These are phyloP conservation scores for Platypus cylindrus DNA, from an alignment of 2,888 invertebrate species.

Conservation along the genomic window DNA sequence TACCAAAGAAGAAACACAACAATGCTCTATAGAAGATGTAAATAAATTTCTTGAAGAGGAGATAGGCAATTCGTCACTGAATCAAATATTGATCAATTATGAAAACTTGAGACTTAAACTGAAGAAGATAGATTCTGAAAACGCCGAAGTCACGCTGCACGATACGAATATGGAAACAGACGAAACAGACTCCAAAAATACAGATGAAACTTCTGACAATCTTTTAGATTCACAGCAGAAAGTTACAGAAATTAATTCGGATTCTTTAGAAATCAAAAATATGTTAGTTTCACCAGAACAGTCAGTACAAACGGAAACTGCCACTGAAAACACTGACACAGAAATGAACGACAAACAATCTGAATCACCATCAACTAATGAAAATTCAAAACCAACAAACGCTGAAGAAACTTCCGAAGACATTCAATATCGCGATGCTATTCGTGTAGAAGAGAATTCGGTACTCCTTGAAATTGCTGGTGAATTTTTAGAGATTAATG, in stretches of 20 bases:
- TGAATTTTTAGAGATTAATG: conserved; percentile 25
- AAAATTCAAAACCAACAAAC: neutral
- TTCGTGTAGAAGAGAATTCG: conserved; percentile 22
- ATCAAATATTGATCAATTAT: conserved; percentile 7
- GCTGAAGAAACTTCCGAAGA: neutral
- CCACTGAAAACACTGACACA: neutral
- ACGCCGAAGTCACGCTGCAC: too few relatives aligned
- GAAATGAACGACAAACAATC: too few relatives aligned
- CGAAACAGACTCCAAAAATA: too few relatives aligned
- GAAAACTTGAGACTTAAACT: too few relatives aligned
- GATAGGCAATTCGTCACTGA: conserved; percentile 13
- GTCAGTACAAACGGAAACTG: neutral
- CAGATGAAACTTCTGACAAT: too few relatives aligned
- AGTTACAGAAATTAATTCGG: too few relatives aligned
- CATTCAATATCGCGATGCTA: conserved; percentile 18
- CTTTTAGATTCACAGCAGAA: too few relatives aligned
- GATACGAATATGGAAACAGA: too few relatives aligned
- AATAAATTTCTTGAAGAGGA: conserved; percentile 18
- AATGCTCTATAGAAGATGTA: neutral
- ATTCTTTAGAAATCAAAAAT: neutral
- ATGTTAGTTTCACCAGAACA: neutral
- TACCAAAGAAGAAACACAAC: conserved; percentile 6
- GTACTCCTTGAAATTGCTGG: conserved; percentile 25
- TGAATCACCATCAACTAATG: neutral
- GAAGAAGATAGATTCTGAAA: too few relatives aligned